phyloP scores from a whole-genome alignment of 1,140 invertebrate genomes.

The Hyles vespertilio region DNA sequence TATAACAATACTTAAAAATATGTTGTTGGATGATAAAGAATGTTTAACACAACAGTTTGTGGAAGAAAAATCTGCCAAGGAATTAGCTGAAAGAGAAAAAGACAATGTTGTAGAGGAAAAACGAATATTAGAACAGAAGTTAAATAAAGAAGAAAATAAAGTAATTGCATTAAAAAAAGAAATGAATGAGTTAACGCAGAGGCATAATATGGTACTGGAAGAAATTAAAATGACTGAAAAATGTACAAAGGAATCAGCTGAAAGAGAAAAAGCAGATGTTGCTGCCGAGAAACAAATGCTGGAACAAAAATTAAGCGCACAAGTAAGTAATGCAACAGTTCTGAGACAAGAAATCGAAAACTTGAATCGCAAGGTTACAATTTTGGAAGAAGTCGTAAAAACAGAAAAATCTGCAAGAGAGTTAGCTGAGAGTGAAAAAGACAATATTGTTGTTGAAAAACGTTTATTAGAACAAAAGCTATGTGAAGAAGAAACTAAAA shows the following conservation, averaged over 20 bases:
- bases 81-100: constrained; percentile 16
- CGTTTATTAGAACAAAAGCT: constrained; percentile 20
- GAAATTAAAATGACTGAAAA: constrained; percentile 1
- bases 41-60: constrained; percentile 34
- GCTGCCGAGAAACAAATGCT: constrained; percentile 16
- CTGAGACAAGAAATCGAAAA: constrained; percentile 12
- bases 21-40: constrained; percentile 29
- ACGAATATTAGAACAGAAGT: constrained; percentile 1
- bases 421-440: constrained; percentile 24
- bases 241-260: constrained; percentile 20
- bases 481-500: constrained; percentile 13
- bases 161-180: not conserved
- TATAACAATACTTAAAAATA: constrained; percentile 12
- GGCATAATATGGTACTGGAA: not conserved
- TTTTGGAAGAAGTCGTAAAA: constrained; percentile 2
- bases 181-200: not conserved
- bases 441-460: constrained; percentile 17
- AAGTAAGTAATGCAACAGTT: constrained; percentile 11
- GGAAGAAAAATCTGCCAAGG: constrained; percentile 21
- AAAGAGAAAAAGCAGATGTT: constrained; percentile 25
- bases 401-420: constrained; percentile 14
- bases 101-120: constrained; percentile 8
- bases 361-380: not conserved
- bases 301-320: constrained; percentile 17
- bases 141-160: constrained; percentile 1